phyloP scores from a whole-genome alignment of 1,140 invertebrate genomes.

The Drosophila dunni region DNA sequence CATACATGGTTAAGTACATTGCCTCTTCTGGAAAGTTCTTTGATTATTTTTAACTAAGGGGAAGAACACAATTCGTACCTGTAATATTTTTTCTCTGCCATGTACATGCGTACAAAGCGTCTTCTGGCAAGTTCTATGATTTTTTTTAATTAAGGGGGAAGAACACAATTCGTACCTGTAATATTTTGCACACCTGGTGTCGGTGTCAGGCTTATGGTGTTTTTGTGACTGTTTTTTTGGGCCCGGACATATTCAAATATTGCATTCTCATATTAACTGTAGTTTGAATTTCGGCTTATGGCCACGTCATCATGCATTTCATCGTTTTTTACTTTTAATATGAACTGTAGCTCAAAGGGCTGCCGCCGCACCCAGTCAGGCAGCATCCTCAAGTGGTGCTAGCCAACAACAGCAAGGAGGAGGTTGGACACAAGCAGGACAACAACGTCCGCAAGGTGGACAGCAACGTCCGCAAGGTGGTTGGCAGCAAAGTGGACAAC shows the following conservation, averaged over 20 bases:
- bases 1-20: background rate
- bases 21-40: background rate
- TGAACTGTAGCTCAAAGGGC: background rate
- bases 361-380: background rate
- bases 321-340: background rate
- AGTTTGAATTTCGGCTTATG: background rate
- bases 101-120: background rate
- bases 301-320: conserved; percentile 7
- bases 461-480: background rate
- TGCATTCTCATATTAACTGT: background rate
- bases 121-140: background rate
- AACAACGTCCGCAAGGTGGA: background rate
- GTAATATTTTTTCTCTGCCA: background rate
- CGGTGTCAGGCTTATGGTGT: background rate
- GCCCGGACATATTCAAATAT: no score
- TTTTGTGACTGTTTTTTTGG: background rate
- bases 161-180: background rate
- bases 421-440: background rate
- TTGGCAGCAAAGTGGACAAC: background rate
- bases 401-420: background rate
- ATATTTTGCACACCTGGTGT: background rate
- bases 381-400: background rate
- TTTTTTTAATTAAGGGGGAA: conserved; percentile 2
- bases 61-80: background rate
- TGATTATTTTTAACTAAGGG: background rate